Evolutionary conservation across 2,797 vertebrate genomes (phyloP).

Genomic region (Falco biarmicus): DNA sequence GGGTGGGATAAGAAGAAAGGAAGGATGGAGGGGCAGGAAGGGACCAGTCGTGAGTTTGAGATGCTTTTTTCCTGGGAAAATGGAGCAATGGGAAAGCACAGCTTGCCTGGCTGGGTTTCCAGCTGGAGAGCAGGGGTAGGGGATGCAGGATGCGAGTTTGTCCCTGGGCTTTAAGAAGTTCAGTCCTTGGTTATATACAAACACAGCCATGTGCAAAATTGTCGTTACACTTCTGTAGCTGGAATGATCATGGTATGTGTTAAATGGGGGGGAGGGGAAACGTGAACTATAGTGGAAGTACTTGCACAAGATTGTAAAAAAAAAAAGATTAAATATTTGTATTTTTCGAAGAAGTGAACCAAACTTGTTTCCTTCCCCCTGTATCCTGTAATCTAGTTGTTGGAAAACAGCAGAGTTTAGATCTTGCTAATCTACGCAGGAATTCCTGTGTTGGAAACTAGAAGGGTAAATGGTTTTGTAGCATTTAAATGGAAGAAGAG

Average conservation of each 20-base stretch:
- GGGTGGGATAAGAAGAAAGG: neutral
- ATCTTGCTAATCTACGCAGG: neutral
- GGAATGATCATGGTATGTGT: neutral
- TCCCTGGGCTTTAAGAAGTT: neutral
- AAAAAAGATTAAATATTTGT: neutral
- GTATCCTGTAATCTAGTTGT: neutral
- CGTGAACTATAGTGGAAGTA: neutral
- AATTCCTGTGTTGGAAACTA: neutral
- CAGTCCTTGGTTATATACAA: neutral
- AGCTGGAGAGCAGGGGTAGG: neutral
- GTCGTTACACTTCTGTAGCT: neutral
- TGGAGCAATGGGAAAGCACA: neutral
- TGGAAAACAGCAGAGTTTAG: neutral
- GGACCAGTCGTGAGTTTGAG: neutral
- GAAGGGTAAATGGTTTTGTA: neutral
- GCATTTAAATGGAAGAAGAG: neutral
- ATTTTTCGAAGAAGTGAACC: neutral
- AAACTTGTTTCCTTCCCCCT: neutral
- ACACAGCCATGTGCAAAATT: neutral
- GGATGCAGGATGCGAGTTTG: fast-evolving
- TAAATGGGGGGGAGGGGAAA: neutral
- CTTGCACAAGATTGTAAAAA: neutral
- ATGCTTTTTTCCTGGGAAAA: neutral
- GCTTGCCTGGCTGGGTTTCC: neutral
- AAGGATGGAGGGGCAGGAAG: neutral